Evolutionary conservation across 1,140 invertebrate genomes (phyloP).

Genomic region (Chelonus insularis): DNA sequence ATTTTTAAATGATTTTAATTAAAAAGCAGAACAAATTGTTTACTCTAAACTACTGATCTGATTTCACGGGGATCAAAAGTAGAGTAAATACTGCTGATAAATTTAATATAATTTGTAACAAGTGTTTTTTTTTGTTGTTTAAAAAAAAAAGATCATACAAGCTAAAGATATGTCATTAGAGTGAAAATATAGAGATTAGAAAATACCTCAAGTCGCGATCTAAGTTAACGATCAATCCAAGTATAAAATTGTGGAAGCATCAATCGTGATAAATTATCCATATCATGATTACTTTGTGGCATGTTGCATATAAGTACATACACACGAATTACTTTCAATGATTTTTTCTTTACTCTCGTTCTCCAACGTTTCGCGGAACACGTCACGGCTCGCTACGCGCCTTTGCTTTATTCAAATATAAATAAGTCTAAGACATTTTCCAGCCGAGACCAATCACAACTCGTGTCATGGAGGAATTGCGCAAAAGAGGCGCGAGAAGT

Average conservation of each 20-base stretch:
- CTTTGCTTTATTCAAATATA: constrained; percentile 13
- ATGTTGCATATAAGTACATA: constrained; percentile 1
- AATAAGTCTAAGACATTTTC: constrained; percentile 6
- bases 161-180: constrained; percentile 15
- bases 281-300: not conserved
- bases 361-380: constrained; percentile 9
- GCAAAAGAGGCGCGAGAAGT: constrained; percentile 15
- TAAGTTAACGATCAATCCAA: constrained; percentile 9
- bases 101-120: too few relatives aligned
- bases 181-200: constrained; percentile 19
- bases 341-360: constrained; percentile 21
- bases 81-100: not conserved
- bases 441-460: constrained; percentile 17
- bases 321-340: constrained; percentile 9
- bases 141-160: too few relatives aligned
- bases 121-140: too few relatives aligned
- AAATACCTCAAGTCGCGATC: constrained; percentile 13
- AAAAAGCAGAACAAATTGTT: too few relatives aligned
- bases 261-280: constrained; percentile 21
- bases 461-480: constrained; percentile 4
- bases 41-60: too few relatives aligned
- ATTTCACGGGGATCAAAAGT: too few relatives aligned
- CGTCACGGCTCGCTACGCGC: constrained; percentile 18
- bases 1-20: too few relatives aligned
- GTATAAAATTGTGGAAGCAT: constrained; percentile 16